These are phyloP conservation scores for Lichenostomus cassidix DNA, from an alignment of 2,113 vertebrate genomes.

Conservation along the genomic window DNA sequence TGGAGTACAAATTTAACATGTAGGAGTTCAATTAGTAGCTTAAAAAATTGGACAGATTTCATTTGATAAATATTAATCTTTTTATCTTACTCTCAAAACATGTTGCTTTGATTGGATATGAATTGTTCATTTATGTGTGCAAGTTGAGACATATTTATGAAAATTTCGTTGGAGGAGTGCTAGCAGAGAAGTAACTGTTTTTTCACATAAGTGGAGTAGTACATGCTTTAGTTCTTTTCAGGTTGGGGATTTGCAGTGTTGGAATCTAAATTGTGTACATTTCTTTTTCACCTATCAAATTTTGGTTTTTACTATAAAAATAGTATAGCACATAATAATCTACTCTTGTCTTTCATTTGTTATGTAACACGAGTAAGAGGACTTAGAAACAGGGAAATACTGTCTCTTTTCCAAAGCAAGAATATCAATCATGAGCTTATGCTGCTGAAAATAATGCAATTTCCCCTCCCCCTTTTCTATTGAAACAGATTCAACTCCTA, in stretches of 20 bases:
- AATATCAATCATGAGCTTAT: not conserved
- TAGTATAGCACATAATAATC: not conserved
- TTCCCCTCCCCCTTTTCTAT: not conserved
- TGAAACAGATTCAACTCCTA: conserved; percentile 76
- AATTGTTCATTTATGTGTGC: not conserved
- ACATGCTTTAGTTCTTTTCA: not conserved
- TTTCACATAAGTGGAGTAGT: not conserved
- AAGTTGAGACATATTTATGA: not conserved
- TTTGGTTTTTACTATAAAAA: not conserved
- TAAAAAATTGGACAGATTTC: not conserved
- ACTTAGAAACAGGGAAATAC: not conserved
- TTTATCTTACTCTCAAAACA: not conserved
- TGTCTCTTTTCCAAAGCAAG: not conserved
- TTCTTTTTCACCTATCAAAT: not conserved
- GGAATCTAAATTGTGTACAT: not conserved
- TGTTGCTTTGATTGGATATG: not conserved
- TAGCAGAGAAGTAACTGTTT: not conserved
- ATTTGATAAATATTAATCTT: not conserved
- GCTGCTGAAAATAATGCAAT: not conserved
- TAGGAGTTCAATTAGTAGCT: not conserved
- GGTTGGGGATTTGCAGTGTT: not conserved
- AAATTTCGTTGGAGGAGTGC: not conserved
- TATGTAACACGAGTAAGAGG: not conserved
- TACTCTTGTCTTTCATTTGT: not conserved
- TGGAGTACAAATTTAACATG: not conserved